Base-by-base conservation (phyloP, 2,797 vertebrate species). In the Neosalanx taihuensis region DNA sequence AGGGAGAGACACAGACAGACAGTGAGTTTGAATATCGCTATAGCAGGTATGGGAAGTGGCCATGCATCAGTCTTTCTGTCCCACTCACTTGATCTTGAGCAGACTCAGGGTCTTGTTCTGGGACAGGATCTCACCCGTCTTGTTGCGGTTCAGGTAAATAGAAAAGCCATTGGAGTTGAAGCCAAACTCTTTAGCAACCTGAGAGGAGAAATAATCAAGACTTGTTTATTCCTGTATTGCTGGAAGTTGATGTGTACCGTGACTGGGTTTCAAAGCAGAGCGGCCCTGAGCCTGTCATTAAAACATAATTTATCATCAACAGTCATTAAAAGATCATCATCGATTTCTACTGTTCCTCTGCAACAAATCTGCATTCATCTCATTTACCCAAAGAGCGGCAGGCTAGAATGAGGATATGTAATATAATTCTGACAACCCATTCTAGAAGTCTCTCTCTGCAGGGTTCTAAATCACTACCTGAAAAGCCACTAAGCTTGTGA, bases 171-270 rank as follows among this genome's bases (percentile, higher is more conserved):
- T 99, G 79, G 96, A 95, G 77, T 90, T 95, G 90, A 98, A 98
- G 9, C 97, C 97, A 89, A 99, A 99, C 72, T 99, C 97, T 90
- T 97, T 95, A 53, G 92, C 97, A 65, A 99, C 96, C 98, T 99
- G 89, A 0, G 78, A 82, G 33, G 74, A 76, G 75, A 29, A 58
- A 1, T 6, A 33, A 61, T 0, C 3, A 1, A 65, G 1, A n/a
- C 41, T 13, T 46, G 20, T 35, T 64, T 18, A 37, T 20, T 23
- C 1, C 51, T 30, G 26, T 12, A 46, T 3, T 2, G 18, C 6
- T 35, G 77, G 31, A 56, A 56, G 51, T 4, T 5, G 15, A 56
- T n/a, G 18, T n/a, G 15, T 56, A 6, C 17, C 17, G 1, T 56
- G 18, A n/a, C 18, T 4, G 51, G 51, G 51, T 56, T 56, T 56